Base-by-base conservation (phyloP, 2,888 invertebrate genomes). In the Micoletzkya japonica region DNA sequence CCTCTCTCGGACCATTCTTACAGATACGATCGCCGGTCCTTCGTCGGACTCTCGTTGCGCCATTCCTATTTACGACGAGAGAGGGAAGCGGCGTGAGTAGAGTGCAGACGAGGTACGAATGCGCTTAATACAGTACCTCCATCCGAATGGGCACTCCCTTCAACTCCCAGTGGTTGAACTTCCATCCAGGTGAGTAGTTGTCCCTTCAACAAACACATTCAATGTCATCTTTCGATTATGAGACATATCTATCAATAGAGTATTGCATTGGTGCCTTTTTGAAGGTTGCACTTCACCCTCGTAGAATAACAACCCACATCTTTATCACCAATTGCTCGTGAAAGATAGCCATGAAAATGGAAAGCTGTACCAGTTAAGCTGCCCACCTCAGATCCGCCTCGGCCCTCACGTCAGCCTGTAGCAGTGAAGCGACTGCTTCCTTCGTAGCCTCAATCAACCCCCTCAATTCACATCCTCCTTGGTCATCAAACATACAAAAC, bases 141-240 rank as follows among this genome's bases (percentile, higher is more conserved):
- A 78, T 70, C 26, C 81, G 75, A 24, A 81, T 72, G 56, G 81
- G 81, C 26, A 81, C 82, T 26, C 81, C 81, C 72, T 94, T 95
- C 36, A 95, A 87, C 86, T 95, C 94, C 95, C 95, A 95, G 85
- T 95, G 93, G 86, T 95, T 95, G 86, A 94, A 95, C 88, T 98
- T 98, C 97, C 97, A 98, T 0, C 97, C 98, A 0, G 97, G 96
- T 20, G 96, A 95, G 86, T 95, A 95, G 87, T 97, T 95, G 83
- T 93, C 93, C 66, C 78, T 71, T 17, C 26, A 64, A 56, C 10
- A 7, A 1, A 17, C 20, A 7, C 54, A 17, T 14, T 26, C 17
- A 26, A 54, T 26, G 30, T n/a, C 24, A 20, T 17, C 20, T 20
- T 28, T 26, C 4, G 26, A 28, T n/a, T 58, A 17, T 10, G 24